Base-by-base conservation (phyloP, 2,797 vertebrate species). In the Acanthis flammea region DNA sequence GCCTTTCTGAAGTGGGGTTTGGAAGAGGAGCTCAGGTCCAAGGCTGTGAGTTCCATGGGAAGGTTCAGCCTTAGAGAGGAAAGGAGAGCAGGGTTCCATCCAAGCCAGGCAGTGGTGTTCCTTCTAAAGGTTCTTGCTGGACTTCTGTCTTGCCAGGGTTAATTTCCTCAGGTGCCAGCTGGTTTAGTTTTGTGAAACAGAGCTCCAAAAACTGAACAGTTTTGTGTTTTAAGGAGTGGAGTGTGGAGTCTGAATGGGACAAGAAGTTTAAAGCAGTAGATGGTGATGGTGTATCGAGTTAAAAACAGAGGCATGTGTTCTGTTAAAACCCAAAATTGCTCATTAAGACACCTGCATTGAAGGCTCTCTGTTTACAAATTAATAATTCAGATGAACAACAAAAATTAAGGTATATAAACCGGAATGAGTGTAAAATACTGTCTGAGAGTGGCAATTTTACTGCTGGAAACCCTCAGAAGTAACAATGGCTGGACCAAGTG, bases 391-490 rank as follows among this genome's bases (percentile, higher is more conserved):
- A 9, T 37, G 17, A 37, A n/a, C 42, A 12, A 41, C 5, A 41
- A 19, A 58, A 89, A 33, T 16, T 7, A 1, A 73, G 19, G 12
- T 15, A 1, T 19, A 0, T 45, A 30, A 87, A 47, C 33, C 53
- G 37, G 18, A 23, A 4, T 21, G 4, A 1, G 2, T 7, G 12
- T 18, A 21, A 41, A 53, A 19, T 1, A 2, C 23, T 33, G 28
- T 19, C 15, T 7, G 63, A 66, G 31, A 7, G 14, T 35, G 35
- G 19, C 12, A 60, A 14, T 39, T 39, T 30, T 14, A 39, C 19
- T 61, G 37, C 58, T 61, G 65, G 51, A 39, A 74, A 53, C 21
- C 27, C 31, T 83, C 57, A 17, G 57, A 18, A 50, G 7, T 31
- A 35, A 4, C n/a, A 41, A 0, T 10, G 11, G 3, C 15, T 74